Evolutionary conservation across 1,140 invertebrate genomes (phyloP), one percentile per base, ranked within the genome.

Genomic region (Pygmarrhopalites habei): DNA sequence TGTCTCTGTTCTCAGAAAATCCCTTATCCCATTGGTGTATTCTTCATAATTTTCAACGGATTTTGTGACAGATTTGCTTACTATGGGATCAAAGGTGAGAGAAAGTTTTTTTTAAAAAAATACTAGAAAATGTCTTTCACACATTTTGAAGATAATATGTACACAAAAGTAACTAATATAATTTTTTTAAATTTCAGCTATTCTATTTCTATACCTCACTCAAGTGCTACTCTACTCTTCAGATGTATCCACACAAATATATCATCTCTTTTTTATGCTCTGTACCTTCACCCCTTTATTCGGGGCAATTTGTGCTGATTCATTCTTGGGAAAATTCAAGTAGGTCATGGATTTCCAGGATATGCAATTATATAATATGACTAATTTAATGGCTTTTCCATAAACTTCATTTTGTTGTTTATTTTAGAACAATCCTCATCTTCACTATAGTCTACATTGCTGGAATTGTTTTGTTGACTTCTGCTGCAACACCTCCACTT

Each of bases 1-100:
- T 39, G 7, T 17, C 35, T 17, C 17, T 17, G 35, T 39, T 39
- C 17, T 49, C n/a, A 49, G 46, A 19, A 49, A 12, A 12, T 49
- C 7, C 12, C 7, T 7, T 49, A 49, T 19, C 46, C 46, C 12
- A 49, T 19, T 7, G 46, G 46, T 7, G 46, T 49, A 19, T 15
- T 49, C 46, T 95, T 95, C 76, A 96, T 98, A 72, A 81, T 98
- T 62, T 86, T 85, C 72, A 95, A 92, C 82, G 94, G 97, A 77
- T 95, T 97, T 74, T 97, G 94, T 76, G 94, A 98, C 78, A 81
- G 94, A 72, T 97, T 97, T 77, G 90, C 87, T 41, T 97, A 85
- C 75, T 97, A 96, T 84, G 94, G 94, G 73, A 90, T 96, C 87
- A 84, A 88, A 84, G 51, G 63, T 65, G 44, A 46, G 57, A 43